phyloP scores from a whole-genome alignment of 2,888 invertebrate genomes.

The Xanthorhoe designata region DNA sequence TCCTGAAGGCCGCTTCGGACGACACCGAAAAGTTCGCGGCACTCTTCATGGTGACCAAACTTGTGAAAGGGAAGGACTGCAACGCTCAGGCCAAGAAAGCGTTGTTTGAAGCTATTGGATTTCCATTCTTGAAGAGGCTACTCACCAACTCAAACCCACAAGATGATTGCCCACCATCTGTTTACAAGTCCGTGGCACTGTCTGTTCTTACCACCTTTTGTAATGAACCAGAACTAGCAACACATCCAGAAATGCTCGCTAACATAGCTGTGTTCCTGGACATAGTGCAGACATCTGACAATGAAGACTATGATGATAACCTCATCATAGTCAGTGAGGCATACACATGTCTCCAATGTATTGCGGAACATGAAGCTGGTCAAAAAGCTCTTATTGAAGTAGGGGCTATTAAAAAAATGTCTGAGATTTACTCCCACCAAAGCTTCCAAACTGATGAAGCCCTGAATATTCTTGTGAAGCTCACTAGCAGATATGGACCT shows the following conservation, averaged over 20 bases:
- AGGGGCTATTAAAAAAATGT: slow-evolving; percentile 92
- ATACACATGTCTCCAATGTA: slow-evolving; percentile 92
- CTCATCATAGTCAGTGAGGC: slow-evolving; percentile 95
- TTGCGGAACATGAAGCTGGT: slow-evolving; percentile 91
- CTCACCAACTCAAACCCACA: slow-evolving; percentile 91
- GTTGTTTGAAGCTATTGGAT: slow-evolving; percentile 95
- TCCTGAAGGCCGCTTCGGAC: slow-evolving; percentile 91
- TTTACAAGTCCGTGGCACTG: slow-evolving; percentile 96
- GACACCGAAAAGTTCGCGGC: slow-evolving; percentile 97
- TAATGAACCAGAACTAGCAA: slow-evolving; percentile 91
- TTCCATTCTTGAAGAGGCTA: slow-evolving; percentile 93
- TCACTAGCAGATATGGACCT: slow-evolving; percentile 90
- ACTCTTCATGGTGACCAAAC: slow-evolving; percentile 95
- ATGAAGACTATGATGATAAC: slow-evolving; percentile 93
- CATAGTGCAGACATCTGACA: slow-evolving; percentile 93
- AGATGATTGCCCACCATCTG: slow-evolving; percentile 94
- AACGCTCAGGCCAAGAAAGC: slow-evolving; percentile 90
- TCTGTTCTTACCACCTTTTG: slow-evolving; percentile 95
- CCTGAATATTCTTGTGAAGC: slow-evolving; percentile 90
- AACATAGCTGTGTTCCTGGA: slow-evolving; percentile 93
- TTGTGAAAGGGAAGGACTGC: slow-evolving; percentile 94
- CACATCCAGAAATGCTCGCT: slow-evolving; percentile 93
- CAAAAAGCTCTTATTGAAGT: slow-evolving; percentile 92
- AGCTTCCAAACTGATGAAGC: slow-evolving; percentile 96
- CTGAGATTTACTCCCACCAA: slow-evolving; percentile 94